Evolutionary conservation across 2,888 invertebrate species (phyloP), one percentile per base, ranked within the genome.

Genomic region (Herminia tarsipennalis): DNA sequence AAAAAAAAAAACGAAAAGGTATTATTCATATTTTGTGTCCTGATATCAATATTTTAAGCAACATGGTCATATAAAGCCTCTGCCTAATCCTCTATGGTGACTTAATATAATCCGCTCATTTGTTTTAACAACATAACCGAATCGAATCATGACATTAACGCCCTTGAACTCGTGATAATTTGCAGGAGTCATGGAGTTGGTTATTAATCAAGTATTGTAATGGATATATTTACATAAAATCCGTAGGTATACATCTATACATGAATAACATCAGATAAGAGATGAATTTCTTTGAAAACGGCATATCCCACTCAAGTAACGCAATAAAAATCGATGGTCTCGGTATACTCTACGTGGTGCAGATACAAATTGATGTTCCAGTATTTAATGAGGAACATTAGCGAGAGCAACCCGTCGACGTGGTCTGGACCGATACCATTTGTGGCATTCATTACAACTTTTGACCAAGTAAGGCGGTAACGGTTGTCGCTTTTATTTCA

Each of bases 341-440:
- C 44, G 56, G 61, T 62, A 63, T 65, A 67, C 42, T 62, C 62
- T 76, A 73, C 76, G 74, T 76, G 73, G 71, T 47, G 58, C 50
- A 70, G 75, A 53, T 80, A 79, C 81, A 79, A 82, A 83, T 81
- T 79, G 76, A 67, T 72, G 73, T 73, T 70, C 62, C 66, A 70
- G 68, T 69, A 70, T 77, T 72, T 82, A 83, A 80, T 81, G 78
- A 76, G 72, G 65, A 70, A 73, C 78, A 83, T 84, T 82, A 83
- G 74, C 77, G 76, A 66, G 73, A 69, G 64, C 71, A 69, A 63
- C 68, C 63, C 56, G 69, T 50, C 66, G 66, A 65, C 70, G 64
- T 52, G 63, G 59, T 42, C 61, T 52, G 47, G 45, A 54, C 56
- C 63, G 70, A 73, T 70, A 56, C 82, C 82, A 78, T 83, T 77